These are phyloP conservation scores for Lycorma delicatula DNA, from an alignment of 1,140 invertebrate species.

Conservation along the genomic window DNA sequence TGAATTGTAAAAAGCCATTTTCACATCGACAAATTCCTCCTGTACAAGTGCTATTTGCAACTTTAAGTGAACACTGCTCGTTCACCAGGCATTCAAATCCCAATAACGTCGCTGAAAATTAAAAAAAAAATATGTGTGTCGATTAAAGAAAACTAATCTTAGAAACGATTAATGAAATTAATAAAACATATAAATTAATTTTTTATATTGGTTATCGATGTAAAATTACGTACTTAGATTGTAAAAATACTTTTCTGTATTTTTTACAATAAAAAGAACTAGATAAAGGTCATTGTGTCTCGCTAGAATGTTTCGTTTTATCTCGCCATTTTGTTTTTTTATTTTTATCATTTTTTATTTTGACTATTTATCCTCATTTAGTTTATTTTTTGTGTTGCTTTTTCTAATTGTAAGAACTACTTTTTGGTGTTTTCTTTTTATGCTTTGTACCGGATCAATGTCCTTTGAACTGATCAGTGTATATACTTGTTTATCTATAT, in stretches of 20 bases:
- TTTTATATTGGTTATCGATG: not conserved
- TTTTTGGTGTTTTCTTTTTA: too few relatives aligned
- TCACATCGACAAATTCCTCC: slow-evolving; percentile 68
- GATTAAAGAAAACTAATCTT: slow-evolving; percentile 23
- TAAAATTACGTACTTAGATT: not conserved
- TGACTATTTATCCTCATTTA: too few relatives aligned
- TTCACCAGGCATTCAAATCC: slow-evolving; percentile 61
- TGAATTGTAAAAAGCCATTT: slow-evolving; percentile 70
- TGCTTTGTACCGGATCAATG: too few relatives aligned
- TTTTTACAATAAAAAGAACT: not conserved
- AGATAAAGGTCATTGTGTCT: not conserved
- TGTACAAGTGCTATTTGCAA: slow-evolving; percentile 65
- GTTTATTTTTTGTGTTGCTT: too few relatives aligned
- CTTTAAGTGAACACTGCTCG: slow-evolving; percentile 68
- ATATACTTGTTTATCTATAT: too few relatives aligned
- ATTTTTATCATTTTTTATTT: too few relatives aligned
- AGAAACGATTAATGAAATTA: slow-evolving; percentile 19
- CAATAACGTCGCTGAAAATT: slow-evolving; percentile 59
- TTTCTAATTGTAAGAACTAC: too few relatives aligned
- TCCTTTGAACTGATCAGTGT: too few relatives aligned
- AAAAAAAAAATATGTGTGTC: slow-evolving; percentile 11
- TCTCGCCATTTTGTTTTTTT: too few relatives aligned
- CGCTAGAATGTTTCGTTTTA: too few relatives aligned
- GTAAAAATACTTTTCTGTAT: not conserved
- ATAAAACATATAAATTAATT: not conserved